A percentile compares a stretch with the other conserved stretches of the same genome.
Evolutionary conservation across 2,113 vertebrate species (phyloP).

Genomic region (Protomyctophum bolini): DNA sequence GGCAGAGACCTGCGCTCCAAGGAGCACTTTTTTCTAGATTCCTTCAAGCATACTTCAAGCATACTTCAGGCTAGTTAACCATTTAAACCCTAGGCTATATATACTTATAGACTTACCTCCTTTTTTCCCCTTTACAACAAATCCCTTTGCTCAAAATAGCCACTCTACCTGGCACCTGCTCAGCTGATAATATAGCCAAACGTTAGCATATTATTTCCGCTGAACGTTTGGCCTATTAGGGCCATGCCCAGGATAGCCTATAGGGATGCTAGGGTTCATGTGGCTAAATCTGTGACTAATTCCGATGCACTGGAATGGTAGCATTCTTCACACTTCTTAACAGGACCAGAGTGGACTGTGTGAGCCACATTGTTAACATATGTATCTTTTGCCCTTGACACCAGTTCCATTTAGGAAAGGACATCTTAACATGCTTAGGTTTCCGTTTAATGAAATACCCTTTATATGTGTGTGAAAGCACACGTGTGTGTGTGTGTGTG

Average conservation of each 20-base stretch:
- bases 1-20: too few relatives aligned
- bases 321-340: slow-evolving; percentile 47
- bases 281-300: slow-evolving; percentile 28
- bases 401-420: slow-evolving; percentile 65
- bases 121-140: slow-evolving; percentile 59
- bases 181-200: too few relatives aligned
- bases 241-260: too few relatives aligned
- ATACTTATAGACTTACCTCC: too few relatives aligned
- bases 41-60: slow-evolving; percentile 77
- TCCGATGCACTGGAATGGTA: slow-evolving; percentile 18
- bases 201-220: not conserved
- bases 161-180: too few relatives aligned
- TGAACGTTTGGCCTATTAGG: too few relatives aligned
- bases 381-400: slow-evolving; percentile 73
- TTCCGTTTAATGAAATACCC: slow-evolving; percentile 75
- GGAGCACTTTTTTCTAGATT: slow-evolving; percentile 57
- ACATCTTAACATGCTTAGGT: slow-evolving; percentile 72
- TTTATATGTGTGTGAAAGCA: slow-evolving; percentile 46
- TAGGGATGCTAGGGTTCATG: slow-evolving; percentile 1
- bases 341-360: slow-evolving; percentile 48
- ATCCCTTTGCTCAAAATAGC: not conserved
- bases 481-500: slow-evolving; percentile 31
- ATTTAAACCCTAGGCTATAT: too few relatives aligned
- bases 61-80: too few relatives aligned
- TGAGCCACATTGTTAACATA: slow-evolving; percentile 71